Percentiles rank a stretch among this genome's conserved stretches.
Conservation (phyloP, 2,888 invertebrate genomes). For the Diabrotica balteata region DNA sequence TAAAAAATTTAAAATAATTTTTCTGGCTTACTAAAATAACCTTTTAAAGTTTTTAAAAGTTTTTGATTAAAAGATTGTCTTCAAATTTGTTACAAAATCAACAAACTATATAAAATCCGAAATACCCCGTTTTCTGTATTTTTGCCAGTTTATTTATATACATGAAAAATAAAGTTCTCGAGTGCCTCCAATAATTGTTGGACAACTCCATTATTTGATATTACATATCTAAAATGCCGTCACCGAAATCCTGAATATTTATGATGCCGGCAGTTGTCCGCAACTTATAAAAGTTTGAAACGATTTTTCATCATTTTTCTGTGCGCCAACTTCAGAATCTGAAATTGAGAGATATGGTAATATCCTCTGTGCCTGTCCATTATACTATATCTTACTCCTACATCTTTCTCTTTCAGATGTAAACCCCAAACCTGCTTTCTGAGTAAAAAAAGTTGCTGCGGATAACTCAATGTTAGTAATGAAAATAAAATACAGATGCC, state of each 20-base stretch:
- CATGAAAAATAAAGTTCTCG: no score
- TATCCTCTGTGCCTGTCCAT: constrained; percentile 29
- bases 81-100: no score
- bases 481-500: constrained; percentile 16
- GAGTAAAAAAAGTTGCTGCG: constrained; percentile 15
- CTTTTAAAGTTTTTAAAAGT: no score
- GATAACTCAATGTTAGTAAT: constrained; percentile 8
- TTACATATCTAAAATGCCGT: no score
- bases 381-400: constrained; percentile 27
- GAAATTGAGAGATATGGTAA: constrained; percentile 32
- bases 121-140: no score
- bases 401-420: constrained; percentile 1
- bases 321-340: constrained; percentile 26
- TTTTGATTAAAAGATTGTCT: no score
- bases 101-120: no score
- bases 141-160: no score
- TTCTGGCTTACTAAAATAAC: no score
- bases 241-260: constrained; percentile 15
- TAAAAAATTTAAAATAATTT: no score
- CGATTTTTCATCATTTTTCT: constrained; percentile 30
- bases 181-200: no score
- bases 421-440: constrained; percentile 5
- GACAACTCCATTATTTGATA: no score
- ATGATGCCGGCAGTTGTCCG: constrained; percentile 27
- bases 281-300: constrained; percentile 23